These are phyloP conservation scores for Pseudorhombus dupliciocellatus DNA, from an alignment of 2,113 vertebrate species.

Conservation along the genomic window DNA sequence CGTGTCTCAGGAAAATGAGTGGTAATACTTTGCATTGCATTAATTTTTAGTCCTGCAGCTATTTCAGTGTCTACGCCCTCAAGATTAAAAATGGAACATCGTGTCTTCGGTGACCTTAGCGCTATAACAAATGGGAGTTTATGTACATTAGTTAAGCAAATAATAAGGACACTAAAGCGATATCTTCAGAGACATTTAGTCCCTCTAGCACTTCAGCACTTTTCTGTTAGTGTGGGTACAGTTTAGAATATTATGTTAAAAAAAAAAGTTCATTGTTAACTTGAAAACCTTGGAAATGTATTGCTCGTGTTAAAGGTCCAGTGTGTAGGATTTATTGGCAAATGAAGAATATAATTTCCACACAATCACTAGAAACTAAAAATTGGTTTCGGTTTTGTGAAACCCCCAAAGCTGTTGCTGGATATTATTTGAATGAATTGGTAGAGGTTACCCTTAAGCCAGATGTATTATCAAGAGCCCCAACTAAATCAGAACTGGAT, in stretches of 20 bases:
- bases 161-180: conserved; percentile 6
- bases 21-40: conserved; percentile 38
- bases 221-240: neutral
- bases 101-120: conserved; percentile 18
- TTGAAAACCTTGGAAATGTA: neutral
- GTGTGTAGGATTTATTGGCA: neutral
- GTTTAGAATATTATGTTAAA: neutral
- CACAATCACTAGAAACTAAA: neutral
- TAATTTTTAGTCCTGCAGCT: conserved; percentile 47
- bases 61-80: conserved; percentile 34
- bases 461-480: too few species aligned
- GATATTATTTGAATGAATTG: too few species aligned
- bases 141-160: conserved; percentile 27
- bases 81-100: conserved; percentile 23
- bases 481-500: too few species aligned
- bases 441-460: too few species aligned
- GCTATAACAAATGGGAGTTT: conserved; percentile 24
- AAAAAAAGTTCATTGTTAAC: neutral
- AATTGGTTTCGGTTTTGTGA: too few species aligned
- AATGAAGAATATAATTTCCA: neutral
- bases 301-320: neutral
- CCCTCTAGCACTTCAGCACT: neutral
- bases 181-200: conserved; percentile 5
- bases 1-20: conserved; percentile 28
- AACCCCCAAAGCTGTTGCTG: too few species aligned